phyloP scores from a whole-genome alignment of 2,797 vertebrate genomes.

The Microctenopoma stevenorrisi region DNA sequence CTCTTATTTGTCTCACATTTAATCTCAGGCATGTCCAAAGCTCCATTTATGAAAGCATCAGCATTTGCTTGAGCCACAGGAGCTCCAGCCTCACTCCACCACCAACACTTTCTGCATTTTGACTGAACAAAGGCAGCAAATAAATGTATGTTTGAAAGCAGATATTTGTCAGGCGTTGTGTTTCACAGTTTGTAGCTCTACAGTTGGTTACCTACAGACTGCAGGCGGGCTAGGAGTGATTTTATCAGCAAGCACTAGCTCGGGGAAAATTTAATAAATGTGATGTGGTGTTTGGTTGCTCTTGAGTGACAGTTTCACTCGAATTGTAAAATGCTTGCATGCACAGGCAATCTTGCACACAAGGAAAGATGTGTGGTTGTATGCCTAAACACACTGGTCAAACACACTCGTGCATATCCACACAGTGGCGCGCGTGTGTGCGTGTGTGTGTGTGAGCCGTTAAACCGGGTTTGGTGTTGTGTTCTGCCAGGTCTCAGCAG shows the following conservation, averaged over 20 bases:
- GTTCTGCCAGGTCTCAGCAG: slow-evolving; percentile 12
- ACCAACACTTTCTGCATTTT: slow-evolving; percentile 20
- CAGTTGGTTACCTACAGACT: slow-evolving; percentile 35
- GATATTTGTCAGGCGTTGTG: slow-evolving; percentile 37
- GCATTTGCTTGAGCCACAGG: neutral
- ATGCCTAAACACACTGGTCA: slow-evolving; percentile 11
- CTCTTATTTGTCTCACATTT: neutral
- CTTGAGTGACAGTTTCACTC: slow-evolving; percentile 44
- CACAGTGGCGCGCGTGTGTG: neutral
- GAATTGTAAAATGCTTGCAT: slow-evolving; percentile 32
- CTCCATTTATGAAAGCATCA: too few species aligned
- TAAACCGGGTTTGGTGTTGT: slow-evolving; percentile 11
- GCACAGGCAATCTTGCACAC: slow-evolving; percentile 15
- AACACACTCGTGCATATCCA: slow-evolving; percentile 5
- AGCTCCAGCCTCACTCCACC: slow-evolving; percentile 21
- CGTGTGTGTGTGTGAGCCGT: slow-evolving; percentile 8
- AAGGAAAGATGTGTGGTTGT: neutral
- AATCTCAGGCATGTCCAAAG: neutral
- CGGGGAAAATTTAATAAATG: slow-evolving; percentile 41
- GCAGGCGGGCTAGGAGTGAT: slow-evolving; percentile 3
- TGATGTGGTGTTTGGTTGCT: slow-evolving; percentile 49
- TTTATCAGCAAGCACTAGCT: slow-evolving; percentile 33
- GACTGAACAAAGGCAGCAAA: slow-evolving; percentile 18
- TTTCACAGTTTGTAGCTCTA: slow-evolving; percentile 29
- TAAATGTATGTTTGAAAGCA: slow-evolving; percentile 36